Evolutionary conservation across 2,113 vertebrate species (phyloP).

Genomic region (Albula goreensis): DNA sequence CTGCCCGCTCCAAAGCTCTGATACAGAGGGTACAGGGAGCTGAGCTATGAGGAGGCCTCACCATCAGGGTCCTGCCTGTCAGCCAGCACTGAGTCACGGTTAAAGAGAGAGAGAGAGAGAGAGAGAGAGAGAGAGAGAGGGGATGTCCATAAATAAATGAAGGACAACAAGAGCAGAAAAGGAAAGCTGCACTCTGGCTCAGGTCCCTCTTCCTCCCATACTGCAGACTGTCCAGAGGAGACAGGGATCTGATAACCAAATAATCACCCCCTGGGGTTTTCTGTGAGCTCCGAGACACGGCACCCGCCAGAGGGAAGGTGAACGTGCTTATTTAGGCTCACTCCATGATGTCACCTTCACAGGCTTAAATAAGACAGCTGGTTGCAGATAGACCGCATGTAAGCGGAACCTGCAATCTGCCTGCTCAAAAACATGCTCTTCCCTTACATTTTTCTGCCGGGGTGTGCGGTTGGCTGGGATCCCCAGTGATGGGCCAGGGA

Average conservation of each 20-base stretch:
- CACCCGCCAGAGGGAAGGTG: background rate
- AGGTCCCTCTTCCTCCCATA: background rate
- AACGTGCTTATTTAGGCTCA: background rate
- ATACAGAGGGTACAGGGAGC: background rate
- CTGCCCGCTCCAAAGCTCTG: background rate
- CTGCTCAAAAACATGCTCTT: background rate
- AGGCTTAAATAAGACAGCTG: background rate
- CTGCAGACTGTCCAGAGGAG: background rate
- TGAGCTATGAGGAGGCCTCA: too few species aligned
- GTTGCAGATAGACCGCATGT: background rate
- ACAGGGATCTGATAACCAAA: background rate
- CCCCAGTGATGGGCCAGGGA: background rate
- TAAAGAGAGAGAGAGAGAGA: background rate
- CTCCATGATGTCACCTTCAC: background rate
- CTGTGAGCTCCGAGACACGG: background rate
- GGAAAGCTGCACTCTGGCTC: background rate
- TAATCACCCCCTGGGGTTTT: background rate
- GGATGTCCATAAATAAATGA: background rate
- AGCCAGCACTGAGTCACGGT: background rate
- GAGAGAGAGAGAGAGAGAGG: background rate
- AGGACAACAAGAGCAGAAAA: slow-evolving; percentile 10
- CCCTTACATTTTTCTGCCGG: background rate
- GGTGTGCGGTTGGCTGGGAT: background rate
- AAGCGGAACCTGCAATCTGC: background rate
- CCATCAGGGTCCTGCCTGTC: background rate